phyloP scores from a whole-genome alignment of 2,797 vertebrate genomes.

The Gadopsis bispinosus region DNA sequence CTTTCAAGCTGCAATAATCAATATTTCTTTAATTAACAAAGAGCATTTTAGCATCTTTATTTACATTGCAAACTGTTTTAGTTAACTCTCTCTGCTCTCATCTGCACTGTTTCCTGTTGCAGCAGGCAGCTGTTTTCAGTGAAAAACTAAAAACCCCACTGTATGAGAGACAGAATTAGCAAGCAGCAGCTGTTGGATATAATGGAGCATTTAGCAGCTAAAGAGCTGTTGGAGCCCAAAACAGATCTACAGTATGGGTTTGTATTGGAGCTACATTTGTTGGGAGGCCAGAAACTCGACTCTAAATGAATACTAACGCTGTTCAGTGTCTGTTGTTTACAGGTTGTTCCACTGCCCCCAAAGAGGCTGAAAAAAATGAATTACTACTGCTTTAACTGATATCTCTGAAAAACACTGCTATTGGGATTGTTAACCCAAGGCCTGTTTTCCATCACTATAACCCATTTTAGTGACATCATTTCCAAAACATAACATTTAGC shows the following conservation, averaged over 20 bases:
- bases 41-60: background rate
- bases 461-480: background rate
- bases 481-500: constrained; percentile 9
- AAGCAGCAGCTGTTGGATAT: background rate
- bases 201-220: background rate
- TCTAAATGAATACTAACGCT: background rate
- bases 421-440: background rate
- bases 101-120: background rate
- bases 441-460: constrained; percentile 3
- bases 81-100: background rate
- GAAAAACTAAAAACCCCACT: background rate
- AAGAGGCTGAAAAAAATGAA: background rate
- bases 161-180: background rate
- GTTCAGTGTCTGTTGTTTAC: background rate
- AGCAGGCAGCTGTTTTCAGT: background rate
- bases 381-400: background rate
- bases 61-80: background rate
- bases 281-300: background rate
- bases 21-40: background rate
- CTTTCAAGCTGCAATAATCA: background rate
- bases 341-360: background rate
- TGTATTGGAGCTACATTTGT: background rate
- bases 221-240: background rate
- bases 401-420: background rate
- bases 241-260: background rate